phyloP scores from a whole-genome alignment of 1,140 invertebrate genomes.

The Manduca sexta region DNA sequence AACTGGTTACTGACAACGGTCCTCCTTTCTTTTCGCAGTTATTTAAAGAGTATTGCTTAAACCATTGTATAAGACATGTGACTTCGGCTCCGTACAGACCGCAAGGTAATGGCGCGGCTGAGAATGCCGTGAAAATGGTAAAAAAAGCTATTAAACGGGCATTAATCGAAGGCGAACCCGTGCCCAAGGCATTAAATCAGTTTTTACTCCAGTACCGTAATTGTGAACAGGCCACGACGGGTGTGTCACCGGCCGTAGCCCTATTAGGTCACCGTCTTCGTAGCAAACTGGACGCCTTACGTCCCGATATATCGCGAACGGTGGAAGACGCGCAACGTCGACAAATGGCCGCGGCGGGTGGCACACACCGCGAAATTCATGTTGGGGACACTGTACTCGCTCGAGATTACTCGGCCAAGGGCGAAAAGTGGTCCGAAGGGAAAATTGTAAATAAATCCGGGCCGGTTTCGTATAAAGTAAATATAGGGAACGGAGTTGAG shows the following conservation, averaged over 20 bases:
- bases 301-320: neutral
- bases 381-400: neutral
- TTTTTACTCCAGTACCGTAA: constrained; percentile 1
- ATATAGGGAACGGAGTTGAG: neutral
- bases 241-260: neutral
- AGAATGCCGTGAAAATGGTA: constrained; percentile 13
- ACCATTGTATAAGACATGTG: constrained; percentile 27
- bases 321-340: neutral
- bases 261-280: neutral
- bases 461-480: neutral
- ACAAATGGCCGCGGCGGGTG: neutral
- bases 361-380: too few species aligned
- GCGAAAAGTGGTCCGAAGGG: constrained; percentile 9
- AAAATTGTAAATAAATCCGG: constrained; percentile 1
- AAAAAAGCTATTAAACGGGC: constrained; percentile 13
- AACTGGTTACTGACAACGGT: constrained; percentile 32
- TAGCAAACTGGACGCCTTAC: neutral
- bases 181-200: constrained; percentile 7
- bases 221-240: too few species aligned
- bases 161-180: neutral
- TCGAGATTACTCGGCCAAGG: neutral
- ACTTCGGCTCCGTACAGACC: constrained; percentile 37
- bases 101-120: constrained; percentile 20
- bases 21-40: constrained; percentile 25
- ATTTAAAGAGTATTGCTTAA: constrained; percentile 27